Evolutionary conservation across 2,797 vertebrate species (phyloP), one percentile per base, ranked within the genome.

Genomic region (Phalloptychus januarius): DNA sequence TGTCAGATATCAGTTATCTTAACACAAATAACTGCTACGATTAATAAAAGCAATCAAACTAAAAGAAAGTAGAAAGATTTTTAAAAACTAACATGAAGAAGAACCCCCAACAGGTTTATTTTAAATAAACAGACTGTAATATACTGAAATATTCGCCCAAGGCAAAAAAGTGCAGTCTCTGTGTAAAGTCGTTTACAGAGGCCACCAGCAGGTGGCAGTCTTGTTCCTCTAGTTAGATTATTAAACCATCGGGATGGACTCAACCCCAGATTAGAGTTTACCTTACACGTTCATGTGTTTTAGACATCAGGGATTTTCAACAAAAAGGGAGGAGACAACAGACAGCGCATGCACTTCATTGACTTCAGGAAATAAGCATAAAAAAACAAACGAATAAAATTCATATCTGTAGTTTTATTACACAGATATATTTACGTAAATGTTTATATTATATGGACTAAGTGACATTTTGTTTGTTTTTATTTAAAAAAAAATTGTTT

Each of bases 271-370:
- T 0, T 0, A n/a, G 0, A 0, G 0, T 11, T 0, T 0, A 0
- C 0, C 0, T 4, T 23, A 0, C 0, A 2, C 2, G 23, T 0
- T 38, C 7, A 28, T 0, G n/a, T 89, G 15, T 40, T 85, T 0
- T 89, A 81, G 12, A 85, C 4, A 82, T 93, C 88, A 1, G 13
- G 11, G 0, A 20, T 1, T 11, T 31, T 28, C 1, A 2, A 3
- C 1, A 0, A 10, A 4, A 23, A 50, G 48, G 44, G 48, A 81
- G 86, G 56, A 7, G 25, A 50, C 73, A 2, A 33, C 44, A 2
- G 33, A 16, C 52, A 74, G 44, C 71, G 88, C 92, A 89, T 88
- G 52, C 15, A 84, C 82, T 75, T 40, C n/a, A 23, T 10, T 1
- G 0, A n/a, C n/a, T 3, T 0, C 28, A 0, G 76, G 31, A 61